These are phyloP conservation scores for Potamilus streckersoni DNA, from an alignment of 1,140 invertebrate genomes.

Conservation along the genomic window DNA sequence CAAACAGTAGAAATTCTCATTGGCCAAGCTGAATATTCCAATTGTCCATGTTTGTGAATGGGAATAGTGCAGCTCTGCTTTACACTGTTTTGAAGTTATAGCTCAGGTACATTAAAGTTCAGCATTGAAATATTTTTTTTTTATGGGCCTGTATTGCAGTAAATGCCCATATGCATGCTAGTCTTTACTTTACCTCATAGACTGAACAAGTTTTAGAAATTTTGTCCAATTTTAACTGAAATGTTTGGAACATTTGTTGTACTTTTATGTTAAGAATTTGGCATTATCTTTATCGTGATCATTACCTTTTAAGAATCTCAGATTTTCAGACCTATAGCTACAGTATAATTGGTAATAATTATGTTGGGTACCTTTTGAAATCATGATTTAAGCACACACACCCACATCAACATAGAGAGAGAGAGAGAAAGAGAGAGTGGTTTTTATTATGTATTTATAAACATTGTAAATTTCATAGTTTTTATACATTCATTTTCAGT, in stretches of 20 bases:
- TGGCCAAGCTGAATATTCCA: too few relatives aligned
- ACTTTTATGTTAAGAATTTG: not conserved
- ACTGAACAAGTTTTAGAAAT: not conserved
- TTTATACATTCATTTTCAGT: not conserved
- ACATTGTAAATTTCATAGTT: not conserved
- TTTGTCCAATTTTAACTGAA: not conserved
- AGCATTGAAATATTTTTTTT: too few relatives aligned
- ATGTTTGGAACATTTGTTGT: not conserved
- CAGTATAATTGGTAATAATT: slow-evolving; percentile 35
- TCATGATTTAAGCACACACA: not conserved
- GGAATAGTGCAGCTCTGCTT: too few relatives aligned
- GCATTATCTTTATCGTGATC: slow-evolving; percentile 1
- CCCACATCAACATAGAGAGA: not conserved
- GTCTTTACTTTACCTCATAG: too few relatives aligned
- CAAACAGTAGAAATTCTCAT: too few relatives aligned
- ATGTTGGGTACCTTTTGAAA: slow-evolving; percentile 26
- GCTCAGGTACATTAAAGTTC: too few relatives aligned
- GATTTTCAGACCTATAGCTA: slow-evolving; percentile 9
- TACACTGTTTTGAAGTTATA: too few relatives aligned
- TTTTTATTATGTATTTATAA: not conserved
- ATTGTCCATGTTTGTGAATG: too few relatives aligned
- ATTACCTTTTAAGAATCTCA: slow-evolving; percentile 22
- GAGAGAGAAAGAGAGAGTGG: too few relatives aligned
- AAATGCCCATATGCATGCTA: too few relatives aligned
- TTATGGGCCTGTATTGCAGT: too few relatives aligned